Evolutionary conservation across 2,113 vertebrate genomes (phyloP), one percentile per base, ranked within the genome.

Genomic region (Oncorhynchus keta): DNA sequence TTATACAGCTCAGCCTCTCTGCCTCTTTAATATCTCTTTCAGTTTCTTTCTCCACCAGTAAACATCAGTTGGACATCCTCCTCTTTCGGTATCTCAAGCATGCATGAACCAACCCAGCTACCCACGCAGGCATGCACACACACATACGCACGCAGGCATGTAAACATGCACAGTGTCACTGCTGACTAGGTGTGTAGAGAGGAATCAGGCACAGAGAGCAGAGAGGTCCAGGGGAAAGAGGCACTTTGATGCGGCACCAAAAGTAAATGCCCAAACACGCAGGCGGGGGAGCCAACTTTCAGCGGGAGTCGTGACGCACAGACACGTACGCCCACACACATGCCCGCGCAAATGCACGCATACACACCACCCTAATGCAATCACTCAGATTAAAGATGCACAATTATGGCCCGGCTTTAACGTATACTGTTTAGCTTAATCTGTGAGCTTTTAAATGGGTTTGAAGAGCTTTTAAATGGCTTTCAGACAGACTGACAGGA

Each of bases 401-500:
- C 68, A 70, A 49, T 70, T 24, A 49, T 39, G 14, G 2, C 72
- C 12, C 0, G 67, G 30, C 67, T 18, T 20, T 45, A 9, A n/a
- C 2, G 9, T 45, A 11, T 4, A n/a, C 35, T 45, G 32, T 69
- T 16, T 9, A 20, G 9, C 11, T 69, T 69, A 69, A 39, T 39
- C 30, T 69, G 8, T 69, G 16, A 9, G 67, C 39, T 70, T 69
- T 45, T 39, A 0, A 69, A 3, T 18, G 4, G 18, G 35, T 55
- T 55, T 55, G 14, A 18, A 45, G 4, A 55, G 51, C 14, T 55
- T 55, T 55, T 55, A 55, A 4, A 55, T 55, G 14, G 51, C 13
- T 55, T 55, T 55, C 51, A 55, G 16, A 55, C 51, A 55, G 67
- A 68, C 59, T 62, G 59, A 68, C 28, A 68, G 67, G 67, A 16